Evolutionary conservation across 2,113 vertebrate species (phyloP), one percentile per base, ranked within the genome.

Genomic region (Pygathrix nemaeus): DNA sequence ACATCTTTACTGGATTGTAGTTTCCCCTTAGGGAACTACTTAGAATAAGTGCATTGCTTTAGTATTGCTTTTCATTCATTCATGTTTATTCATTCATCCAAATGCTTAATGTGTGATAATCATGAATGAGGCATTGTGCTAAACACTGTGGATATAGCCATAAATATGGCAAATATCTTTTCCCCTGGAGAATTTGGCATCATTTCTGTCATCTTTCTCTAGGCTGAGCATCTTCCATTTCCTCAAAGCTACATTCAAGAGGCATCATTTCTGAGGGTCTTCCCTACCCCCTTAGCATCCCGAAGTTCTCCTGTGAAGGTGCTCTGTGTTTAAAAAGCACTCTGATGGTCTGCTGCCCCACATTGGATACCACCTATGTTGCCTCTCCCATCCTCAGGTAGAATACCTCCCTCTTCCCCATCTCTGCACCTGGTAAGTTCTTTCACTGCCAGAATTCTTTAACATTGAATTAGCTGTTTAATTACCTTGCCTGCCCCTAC

Each of bases 291-390:
- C n/a, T 17, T n/a, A 48, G 32, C 35, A 48, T 61, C 68, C 66
- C 86, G 25, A 11, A 50, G 70, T 13, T 68, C 38, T n/a, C 55
- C 52, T 57, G 35, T 17, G 57, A 32, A 61, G 70, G 48, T 48
- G 45, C 75, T 59, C 4, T 18, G 7, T 2, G 1, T 43, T 52
- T 45, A 50, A 48, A 48, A 85, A 50, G 13, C 20, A 12, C 27
- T 14, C 21, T 32, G 11, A 40, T 6, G 35, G 25, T 35, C 64
- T n/a, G 9, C 81, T 92, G 35, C 8, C 25, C 23, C 25, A 0
- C 13, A 0, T 0, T 64, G 84, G 7, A 48, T 40, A 30, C 20
- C 8, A 11, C 7, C 8, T 12, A 17, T 1, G 21, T 86, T 23
- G 23, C 30, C 35, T 82, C 17, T 89, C 75, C n/a, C 2, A 0